Evolutionary conservation across 2,113 vertebrate genomes (phyloP).

Genomic region (Prionailurus bengalensis): DNA sequence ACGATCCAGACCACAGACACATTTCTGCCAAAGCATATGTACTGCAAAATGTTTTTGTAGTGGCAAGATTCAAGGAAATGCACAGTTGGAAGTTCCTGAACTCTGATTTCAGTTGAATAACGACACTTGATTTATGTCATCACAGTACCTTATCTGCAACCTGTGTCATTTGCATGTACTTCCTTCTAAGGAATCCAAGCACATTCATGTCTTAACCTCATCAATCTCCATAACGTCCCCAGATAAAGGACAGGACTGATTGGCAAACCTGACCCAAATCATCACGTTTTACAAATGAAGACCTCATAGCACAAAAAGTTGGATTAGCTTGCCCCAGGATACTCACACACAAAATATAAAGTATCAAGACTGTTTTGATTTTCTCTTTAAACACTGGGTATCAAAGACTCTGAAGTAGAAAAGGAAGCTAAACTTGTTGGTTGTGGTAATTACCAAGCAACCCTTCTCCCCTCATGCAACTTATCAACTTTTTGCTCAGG

Average conservation of each 20-base stretch:
- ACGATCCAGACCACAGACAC: neutral
- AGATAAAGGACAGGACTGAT: neutral
- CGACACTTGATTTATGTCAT: neutral
- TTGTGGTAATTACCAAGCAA: neutral
- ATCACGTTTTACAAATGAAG: neutral
- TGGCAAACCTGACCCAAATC: neutral
- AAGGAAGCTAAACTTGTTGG: neutral
- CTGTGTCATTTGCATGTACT: neutral
- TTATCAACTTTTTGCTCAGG: neutral
- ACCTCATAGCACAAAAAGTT: neutral
- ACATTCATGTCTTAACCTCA: neutral
- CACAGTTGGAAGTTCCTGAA: neutral
- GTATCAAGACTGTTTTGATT: neutral
- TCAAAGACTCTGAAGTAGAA: neutral
- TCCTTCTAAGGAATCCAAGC: neutral
- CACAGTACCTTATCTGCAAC: neutral
- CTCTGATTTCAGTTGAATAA: neutral
- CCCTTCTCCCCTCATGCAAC: neutral
- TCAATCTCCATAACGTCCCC: neutral
- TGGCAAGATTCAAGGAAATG: neutral
- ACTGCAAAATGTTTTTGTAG: neutral
- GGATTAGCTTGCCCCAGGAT: neutral
- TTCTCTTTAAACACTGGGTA: neutral
- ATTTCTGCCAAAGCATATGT: neutral
- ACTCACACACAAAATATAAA: neutral